Conservation (phyloP, 2,888 invertebrate genomes). For the Steinernema carpocapsae region DNA sequence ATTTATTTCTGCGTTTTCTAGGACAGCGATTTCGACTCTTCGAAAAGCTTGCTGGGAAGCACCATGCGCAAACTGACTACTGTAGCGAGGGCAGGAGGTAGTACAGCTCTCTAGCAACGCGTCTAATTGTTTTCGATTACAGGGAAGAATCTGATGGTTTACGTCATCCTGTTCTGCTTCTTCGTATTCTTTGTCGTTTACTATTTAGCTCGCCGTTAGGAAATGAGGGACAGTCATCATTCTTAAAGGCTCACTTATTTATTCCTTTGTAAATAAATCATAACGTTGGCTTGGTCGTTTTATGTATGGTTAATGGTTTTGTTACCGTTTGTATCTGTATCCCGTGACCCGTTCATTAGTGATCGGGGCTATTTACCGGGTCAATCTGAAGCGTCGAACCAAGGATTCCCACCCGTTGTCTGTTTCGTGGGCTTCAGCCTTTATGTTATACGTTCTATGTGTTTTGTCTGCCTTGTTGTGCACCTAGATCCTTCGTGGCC, state of each 20-base stretch:
- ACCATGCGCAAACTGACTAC: constrained; percentile 67
- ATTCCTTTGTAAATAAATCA: neutral
- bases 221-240: no score
- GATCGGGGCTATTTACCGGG: neutral
- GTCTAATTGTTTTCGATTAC: neutral
- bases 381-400: no score
- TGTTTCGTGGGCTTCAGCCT: no score
- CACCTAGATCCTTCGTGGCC: no score
- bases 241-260: no score
- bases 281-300: neutral
- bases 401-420: no score
- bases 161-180: constrained; percentile 66
- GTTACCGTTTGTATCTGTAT: neutral
- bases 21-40: constrained; percentile 63
- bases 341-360: neutral
- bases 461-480: no score
- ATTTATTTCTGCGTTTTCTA: constrained; percentile 39
- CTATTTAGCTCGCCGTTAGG: constrained; percentile 54
- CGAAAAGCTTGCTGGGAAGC: constrained; percentile 50
- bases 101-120: no score
- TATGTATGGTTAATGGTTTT: neutral
- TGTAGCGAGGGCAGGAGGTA: constrained; percentile 64
- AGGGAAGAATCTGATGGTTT: constrained; percentile 66
- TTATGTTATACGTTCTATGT: no score
- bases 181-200: constrained; percentile 68